Evolutionary conservation across 2,113 vertebrate species (phyloP), one percentile per base, ranked within the genome.

Genomic region (Alethe diademata): DNA sequence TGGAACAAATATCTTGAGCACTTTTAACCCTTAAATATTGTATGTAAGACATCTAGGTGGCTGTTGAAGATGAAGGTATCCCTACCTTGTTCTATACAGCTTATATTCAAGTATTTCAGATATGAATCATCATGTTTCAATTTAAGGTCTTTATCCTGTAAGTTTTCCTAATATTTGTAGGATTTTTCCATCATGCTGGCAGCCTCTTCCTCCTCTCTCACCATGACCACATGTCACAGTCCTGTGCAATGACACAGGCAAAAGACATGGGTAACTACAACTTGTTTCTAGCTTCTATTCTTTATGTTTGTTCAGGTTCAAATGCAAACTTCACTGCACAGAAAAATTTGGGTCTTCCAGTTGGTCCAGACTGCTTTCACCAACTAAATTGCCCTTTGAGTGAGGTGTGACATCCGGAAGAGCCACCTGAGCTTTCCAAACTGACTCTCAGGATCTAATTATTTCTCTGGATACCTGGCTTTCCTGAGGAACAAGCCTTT

Each of bases 221-320:
- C 7, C 2, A 0, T 17, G 43, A 81, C 47, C 1, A 0, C 31
- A 11, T 29, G 42, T 26, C 1, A 4, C 40, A 86, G 35, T n/a
- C n/a, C 42, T 36, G 7, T 19, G 35, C 24, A 89, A 66, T n/a
- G 74, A 61, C 40, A 54, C 19, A 45, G 19, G 9, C 28, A 74
- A 84, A 29, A 93, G 19, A 1, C 25, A 48, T 8, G 3, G 15
- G 22, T 74, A 62, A 28, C 15, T 62, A 53, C 10, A 31, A 25
- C 19, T 53, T 66, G 8, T 47, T 81, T 65, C 38, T 23, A 23
- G 33, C 47, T 80, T 85, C 16, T 13, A 38, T 78, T 50, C 26
- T 64, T 94, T 24, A 12, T 56, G 6, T 64, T 89, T 84, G 33
- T n/a, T 36, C 48, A 60, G 16, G n/a, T 82, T 47, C 48, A 72